These are phyloP conservation scores for Tragelaphus eurycerus DNA, from an alignment of 2,797 vertebrate species.

Conservation along the genomic window DNA sequence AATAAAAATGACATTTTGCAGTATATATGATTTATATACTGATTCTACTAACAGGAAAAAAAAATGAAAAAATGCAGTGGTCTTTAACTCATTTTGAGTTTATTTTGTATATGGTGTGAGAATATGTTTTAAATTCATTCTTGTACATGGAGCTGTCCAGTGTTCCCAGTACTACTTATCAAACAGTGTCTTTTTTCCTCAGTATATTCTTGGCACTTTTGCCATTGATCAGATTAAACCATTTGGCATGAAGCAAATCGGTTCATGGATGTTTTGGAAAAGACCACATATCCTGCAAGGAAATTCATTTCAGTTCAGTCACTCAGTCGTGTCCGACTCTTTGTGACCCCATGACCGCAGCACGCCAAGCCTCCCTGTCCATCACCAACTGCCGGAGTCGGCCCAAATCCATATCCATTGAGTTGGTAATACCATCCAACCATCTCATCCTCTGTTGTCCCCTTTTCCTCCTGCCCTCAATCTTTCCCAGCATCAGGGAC, in stretches of 20 bases:
- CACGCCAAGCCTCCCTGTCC: no score
- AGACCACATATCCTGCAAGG: background rate
- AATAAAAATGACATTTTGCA: background rate
- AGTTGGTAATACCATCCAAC: background rate
- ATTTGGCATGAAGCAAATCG: background rate
- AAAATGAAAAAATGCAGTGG: background rate
- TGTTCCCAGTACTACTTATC: background rate
- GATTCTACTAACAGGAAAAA: background rate
- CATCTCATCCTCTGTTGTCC: background rate
- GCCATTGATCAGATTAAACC: background rate
- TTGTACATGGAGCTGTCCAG: background rate
- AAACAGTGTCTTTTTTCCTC: background rate
- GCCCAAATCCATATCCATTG: background rate
- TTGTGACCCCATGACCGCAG: background rate
- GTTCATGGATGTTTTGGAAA: background rate
- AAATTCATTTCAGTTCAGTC: background rate
- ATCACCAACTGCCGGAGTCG: background rate
- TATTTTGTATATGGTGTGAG: background rate
- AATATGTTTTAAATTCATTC: background rate
- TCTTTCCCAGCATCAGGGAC: background rate
- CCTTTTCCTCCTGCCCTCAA: background rate
- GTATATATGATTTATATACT: background rate
- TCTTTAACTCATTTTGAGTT: background rate
- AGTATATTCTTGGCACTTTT: background rate
- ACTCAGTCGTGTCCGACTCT: accelerated